Percentiles rank a stretch among this genome's conserved stretches.
Conservation (phyloP, 2,797 vertebrate genomes). For the Anguilla anguilla region DNA sequence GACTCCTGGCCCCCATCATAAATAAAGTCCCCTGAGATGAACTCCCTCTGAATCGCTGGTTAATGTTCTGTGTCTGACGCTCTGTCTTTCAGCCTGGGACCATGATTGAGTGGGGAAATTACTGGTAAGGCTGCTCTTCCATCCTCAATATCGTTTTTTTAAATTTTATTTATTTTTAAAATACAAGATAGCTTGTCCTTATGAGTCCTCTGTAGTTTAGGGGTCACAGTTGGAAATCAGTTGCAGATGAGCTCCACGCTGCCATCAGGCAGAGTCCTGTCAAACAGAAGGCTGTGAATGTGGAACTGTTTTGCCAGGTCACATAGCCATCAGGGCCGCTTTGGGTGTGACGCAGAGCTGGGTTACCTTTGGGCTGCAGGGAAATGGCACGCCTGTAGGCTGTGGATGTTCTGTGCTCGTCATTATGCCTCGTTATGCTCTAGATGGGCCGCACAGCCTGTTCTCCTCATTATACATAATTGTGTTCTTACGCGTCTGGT, state of each 20-base stretch:
- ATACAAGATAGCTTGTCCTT: neutral
- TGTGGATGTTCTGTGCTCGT: neutral
- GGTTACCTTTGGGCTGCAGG: no score
- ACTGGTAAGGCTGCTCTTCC: conserved; percentile 84
- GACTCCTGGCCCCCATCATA: no score
- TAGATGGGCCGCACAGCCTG: neutral
- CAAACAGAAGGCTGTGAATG: no score
- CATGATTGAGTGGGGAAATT: conserved; percentile 99
- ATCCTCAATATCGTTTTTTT: neutral
- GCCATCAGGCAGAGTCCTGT: neutral
- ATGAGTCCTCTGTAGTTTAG: neutral
- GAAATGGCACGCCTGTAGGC: no score
- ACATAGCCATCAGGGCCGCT: neutral
- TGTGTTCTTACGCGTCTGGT: neutral
- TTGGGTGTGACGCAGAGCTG: neutral
- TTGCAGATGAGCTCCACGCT: neutral
- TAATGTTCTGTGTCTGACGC: neutral
- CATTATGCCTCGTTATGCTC: neutral
- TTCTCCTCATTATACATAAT: neutral
- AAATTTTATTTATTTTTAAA: no score
- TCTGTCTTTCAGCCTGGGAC: conserved; percentile 88
- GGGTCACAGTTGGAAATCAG: neutral
- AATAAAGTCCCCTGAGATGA: no score
- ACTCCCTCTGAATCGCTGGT: conserved; percentile 6
- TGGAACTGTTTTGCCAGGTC: neutral